Conservation (phyloP, 2,888 invertebrate genomes). For the Congeria kusceri region DNA sequence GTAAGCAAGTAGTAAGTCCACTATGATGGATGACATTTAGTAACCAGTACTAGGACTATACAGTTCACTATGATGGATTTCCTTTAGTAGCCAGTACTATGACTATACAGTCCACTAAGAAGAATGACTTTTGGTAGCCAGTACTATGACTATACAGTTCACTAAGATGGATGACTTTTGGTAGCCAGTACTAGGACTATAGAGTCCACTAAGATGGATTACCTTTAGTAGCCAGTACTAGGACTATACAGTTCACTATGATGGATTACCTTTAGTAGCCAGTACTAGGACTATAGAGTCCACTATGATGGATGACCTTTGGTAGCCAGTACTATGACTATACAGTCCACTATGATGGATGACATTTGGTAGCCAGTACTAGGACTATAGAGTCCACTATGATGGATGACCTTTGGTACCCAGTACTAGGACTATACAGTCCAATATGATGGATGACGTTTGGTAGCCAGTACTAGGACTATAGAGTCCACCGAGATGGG, state of each 20-base stretch:
- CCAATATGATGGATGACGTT: constrained; percentile 58
- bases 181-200: constrained; percentile 85
- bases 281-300: constrained; percentile 86
- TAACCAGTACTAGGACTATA: constrained; percentile 80
- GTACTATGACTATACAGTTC: constrained; percentile 64
- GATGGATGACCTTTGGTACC: too few relatives aligned
- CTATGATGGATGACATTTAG: constrained; percentile 69
- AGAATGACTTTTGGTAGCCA: constrained; percentile 81
- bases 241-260: neutral
- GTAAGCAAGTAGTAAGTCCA: neutral
- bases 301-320: too few relatives aligned
- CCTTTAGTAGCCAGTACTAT: constrained; percentile 83
- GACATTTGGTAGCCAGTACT: constrained; percentile 84
- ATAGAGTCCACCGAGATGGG: constrained; percentile 85
- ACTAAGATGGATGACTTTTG: constrained; percentile 64
- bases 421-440: neutral
- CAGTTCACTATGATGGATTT: constrained; percentile 26
- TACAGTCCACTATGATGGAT: constrained; percentile 4
- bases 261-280: constrained; percentile 79
- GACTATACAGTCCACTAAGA: neutral
- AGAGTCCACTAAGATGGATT: too few relatives aligned
- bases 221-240: too few relatives aligned
- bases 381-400: constrained; percentile 86
- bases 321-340: too few relatives aligned
- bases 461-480: constrained; percentile 85